Evolutionary conservation across 2,888 invertebrate species (phyloP), one percentile per base, ranked within the genome.

Genomic region (Heliothis peltigera): DNA sequence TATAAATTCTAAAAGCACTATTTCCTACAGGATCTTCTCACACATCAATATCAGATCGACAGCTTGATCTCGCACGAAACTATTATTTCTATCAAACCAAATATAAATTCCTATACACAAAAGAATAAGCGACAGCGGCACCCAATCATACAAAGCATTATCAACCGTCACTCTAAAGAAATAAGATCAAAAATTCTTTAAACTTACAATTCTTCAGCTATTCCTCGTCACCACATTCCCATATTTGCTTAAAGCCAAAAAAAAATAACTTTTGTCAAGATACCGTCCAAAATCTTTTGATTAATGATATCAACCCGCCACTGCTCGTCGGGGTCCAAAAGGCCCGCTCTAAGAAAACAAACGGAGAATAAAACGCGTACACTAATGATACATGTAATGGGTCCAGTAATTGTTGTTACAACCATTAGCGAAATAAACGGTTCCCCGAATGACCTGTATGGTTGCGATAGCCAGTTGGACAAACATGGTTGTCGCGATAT

Each of bases 371-470:
- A 86, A 89, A 89, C 85, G 83, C 87, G 83, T 85, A 88, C 83
- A 84, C 89, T 93, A 94, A 94, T 93, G 94, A 93, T 91, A 88
- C 84, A 69, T 80, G 85, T 91, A 93, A 94, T 93, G 91, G 91
- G 83, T 87, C 89, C 77, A 87, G 91, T 92, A 89, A 92, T 92
- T 91, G 92, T 91, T 85, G 75, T 80, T 72, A 62, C 80, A 86
- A 86, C 91, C 92, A 92, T 93, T 92, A 92, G 90, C 80, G 70
- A 80, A 72, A 74, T 71, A 76, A 81, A 84, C 86, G 85, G 77
- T 86, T 87, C 83, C 66, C 82, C 84, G 86, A 88, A 86, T 80
- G 91, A 93, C 92, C 92, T 92, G 92, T 92, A 91, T 92, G 87
- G 89, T 77, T 78, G 68, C 80, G 84, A 82, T 86, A 86, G 84